These are phyloP conservation scores for Epistrophe grossulariae DNA, from an alignment of 2,888 invertebrate genomes.

Conservation along the genomic window DNA sequence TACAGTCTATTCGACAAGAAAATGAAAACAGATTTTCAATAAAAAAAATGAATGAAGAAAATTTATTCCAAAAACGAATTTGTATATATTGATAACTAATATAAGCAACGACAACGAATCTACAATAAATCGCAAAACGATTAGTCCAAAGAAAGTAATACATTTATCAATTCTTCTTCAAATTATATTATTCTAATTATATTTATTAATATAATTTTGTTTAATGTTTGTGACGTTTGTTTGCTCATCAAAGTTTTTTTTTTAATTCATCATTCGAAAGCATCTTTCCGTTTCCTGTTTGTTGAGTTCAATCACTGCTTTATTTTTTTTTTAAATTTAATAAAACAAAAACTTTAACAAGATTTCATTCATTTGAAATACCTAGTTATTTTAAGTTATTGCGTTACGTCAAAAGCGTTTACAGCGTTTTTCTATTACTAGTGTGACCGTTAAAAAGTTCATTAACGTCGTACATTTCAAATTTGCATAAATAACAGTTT, in stretches of 20 bases:
- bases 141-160: constrained; percentile 68
- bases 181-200: neutral
- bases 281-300: constrained; percentile 62
- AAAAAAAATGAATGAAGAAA: constrained; percentile 27
- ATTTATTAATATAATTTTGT: constrained; percentile 3
- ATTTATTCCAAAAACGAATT: constrained; percentile 62
- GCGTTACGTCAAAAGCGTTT: constrained; percentile 16
- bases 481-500: constrained; percentile 47
- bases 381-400: constrained; percentile 41
- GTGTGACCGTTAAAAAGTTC: constrained; percentile 26
- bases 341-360: neutral
- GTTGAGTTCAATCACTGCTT: constrained; percentile 64
- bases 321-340: constrained; percentile 33
- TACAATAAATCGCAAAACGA: constrained; percentile 56
- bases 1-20: constrained; percentile 59
- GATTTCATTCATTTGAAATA: constrained; percentile 43
- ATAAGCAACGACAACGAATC: constrained; percentile 66
- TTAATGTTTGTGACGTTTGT: constrained; percentile 69
- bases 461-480: constrained; percentile 27
- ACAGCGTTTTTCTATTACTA: constrained; percentile 17
- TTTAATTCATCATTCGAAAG: constrained; percentile 35
- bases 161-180: constrained; percentile 46
- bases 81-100: constrained; percentile 78
- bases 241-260: constrained; percentile 54
- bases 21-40: constrained; percentile 19